A percentile compares a stretch with the other conserved stretches of the same genome.
These are phyloP conservation scores for Lepus americanus DNA, from an alignment of 2,113 vertebrate genomes.

Conservation along the genomic window DNA sequence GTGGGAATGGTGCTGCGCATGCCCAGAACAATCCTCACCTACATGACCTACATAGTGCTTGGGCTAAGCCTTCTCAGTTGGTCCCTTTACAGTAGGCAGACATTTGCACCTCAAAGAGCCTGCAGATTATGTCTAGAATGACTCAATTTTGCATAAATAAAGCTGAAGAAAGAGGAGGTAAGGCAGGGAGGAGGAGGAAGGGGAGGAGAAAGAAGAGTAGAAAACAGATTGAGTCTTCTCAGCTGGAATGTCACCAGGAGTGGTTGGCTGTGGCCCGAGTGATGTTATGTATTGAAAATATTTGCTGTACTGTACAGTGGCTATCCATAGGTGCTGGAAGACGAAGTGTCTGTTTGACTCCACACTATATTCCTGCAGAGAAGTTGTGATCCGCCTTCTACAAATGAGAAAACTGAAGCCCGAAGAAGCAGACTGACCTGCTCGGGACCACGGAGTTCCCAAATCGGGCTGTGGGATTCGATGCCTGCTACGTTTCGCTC, in stretches of 20 bases:
- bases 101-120: not conserved
- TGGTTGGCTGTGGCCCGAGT: not conserved
- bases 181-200: not conserved
- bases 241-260: not conserved
- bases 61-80: not conserved
- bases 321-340: not conserved
- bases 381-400: not conserved
- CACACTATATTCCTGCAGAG: not conserved
- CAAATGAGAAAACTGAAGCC: not conserved
- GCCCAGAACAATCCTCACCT: not conserved
- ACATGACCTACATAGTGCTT: not conserved
- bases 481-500: not conserved
- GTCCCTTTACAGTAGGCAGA: not conserved
- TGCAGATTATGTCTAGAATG: not conserved
- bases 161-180: not conserved
- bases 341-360: not conserved
- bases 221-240: not conserved
- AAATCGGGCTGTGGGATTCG: not conserved
- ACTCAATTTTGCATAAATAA: not conserved
- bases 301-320: not conserved
- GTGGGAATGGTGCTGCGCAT: not conserved
- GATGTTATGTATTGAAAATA: not conserved
- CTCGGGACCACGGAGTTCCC: not conserved
- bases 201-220: not conserved
- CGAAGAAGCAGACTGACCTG: not conserved